phyloP scores from a whole-genome alignment of 2,113 vertebrate genomes.

The Mellivora capensis region DNA sequence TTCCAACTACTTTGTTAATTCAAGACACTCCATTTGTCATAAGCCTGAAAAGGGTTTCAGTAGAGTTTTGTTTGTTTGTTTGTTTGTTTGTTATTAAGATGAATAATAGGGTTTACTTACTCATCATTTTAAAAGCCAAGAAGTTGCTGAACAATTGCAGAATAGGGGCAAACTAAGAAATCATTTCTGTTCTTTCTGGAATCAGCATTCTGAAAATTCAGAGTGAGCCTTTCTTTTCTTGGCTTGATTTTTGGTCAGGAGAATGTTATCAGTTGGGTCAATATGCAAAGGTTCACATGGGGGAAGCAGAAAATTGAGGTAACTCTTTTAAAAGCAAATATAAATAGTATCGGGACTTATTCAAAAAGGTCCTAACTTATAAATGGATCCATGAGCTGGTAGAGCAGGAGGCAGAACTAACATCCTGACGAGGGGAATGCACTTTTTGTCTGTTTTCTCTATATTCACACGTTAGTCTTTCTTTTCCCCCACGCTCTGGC shows the following conservation, averaged over 20 bases:
- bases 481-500: neutral
- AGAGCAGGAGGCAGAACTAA: neutral
- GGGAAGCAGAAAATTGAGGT: neutral
- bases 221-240: neutral
- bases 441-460: neutral
- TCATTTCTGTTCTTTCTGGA: slow-evolving; percentile 29
- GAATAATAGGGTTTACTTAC: slow-evolving; percentile 38
- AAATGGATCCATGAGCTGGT: neutral
- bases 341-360: neutral
- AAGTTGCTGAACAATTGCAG: neutral
- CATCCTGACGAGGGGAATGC: neutral
- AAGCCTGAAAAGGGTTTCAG: slow-evolving; percentile 2
- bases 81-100: neutral
- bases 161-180: slow-evolving; percentile 23
- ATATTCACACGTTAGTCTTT: neutral
- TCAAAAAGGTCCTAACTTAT: slow-evolving; percentile 14
- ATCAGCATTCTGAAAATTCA: slow-evolving; percentile 43
- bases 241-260: neutral
- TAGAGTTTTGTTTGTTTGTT: neutral
- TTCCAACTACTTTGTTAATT: slow-evolving; percentile 45
- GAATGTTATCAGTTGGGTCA: slow-evolving; percentile 37
- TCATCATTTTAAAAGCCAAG: slow-evolving; percentile 30
- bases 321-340: slow-evolving; percentile 18
- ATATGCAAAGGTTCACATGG: neutral
- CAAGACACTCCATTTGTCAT: slow-evolving; percentile 12